These are phyloP conservation scores for Psettodes erumei DNA, from an alignment of 2,113 vertebrate species.

Conservation along the genomic window DNA sequence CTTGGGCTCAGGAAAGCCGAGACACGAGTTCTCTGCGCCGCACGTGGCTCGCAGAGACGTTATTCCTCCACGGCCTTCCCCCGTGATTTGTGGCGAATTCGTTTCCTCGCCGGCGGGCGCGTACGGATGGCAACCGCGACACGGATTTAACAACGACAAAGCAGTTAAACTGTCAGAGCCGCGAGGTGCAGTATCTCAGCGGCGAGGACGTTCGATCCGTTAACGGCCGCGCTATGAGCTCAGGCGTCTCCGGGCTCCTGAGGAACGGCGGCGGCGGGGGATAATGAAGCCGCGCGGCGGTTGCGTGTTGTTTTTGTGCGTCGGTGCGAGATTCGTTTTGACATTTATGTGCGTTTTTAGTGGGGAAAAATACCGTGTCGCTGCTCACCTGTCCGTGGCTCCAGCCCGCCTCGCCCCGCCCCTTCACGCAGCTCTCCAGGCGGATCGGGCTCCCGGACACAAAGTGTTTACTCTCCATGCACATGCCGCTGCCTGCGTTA, in stretches of 20 bases:
- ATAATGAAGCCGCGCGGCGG: too few relatives aligned
- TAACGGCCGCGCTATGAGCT: conserved; percentile 45
- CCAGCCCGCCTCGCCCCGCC: conserved; percentile 88
- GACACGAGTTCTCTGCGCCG: too few relatives aligned
- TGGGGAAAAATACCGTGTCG: too few relatives aligned
- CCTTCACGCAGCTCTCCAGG: conserved; percentile 90
- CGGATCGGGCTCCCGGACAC: conserved; percentile 89
- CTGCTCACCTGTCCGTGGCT: conserved; percentile 90
- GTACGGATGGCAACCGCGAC: conserved; percentile 43
- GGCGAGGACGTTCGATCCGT: conserved; percentile 41
- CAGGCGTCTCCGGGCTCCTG: too few relatives aligned
- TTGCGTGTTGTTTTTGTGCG: too few relatives aligned
- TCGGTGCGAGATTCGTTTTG: too few relatives aligned
- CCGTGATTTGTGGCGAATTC: conserved; percentile 45
- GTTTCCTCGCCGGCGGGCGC: conserved; percentile 17
- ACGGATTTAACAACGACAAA: conserved; percentile 62
- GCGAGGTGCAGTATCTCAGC: conserved; percentile 8
- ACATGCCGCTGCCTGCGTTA: conserved; percentile 87
- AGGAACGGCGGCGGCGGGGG: too few relatives aligned
- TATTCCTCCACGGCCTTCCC: too few relatives aligned
- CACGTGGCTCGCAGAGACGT: too few relatives aligned
- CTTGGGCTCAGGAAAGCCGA: too few relatives aligned
- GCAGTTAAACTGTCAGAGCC: conserved; percentile 64
- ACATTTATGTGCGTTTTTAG: too few relatives aligned
- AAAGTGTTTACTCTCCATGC: conserved; percentile 92